Percentiles rank a stretch among this genome's conserved stretches.
Evolutionary conservation across 2,113 vertebrate genomes (phyloP).

Genomic region (Pogona vitticeps): DNA sequence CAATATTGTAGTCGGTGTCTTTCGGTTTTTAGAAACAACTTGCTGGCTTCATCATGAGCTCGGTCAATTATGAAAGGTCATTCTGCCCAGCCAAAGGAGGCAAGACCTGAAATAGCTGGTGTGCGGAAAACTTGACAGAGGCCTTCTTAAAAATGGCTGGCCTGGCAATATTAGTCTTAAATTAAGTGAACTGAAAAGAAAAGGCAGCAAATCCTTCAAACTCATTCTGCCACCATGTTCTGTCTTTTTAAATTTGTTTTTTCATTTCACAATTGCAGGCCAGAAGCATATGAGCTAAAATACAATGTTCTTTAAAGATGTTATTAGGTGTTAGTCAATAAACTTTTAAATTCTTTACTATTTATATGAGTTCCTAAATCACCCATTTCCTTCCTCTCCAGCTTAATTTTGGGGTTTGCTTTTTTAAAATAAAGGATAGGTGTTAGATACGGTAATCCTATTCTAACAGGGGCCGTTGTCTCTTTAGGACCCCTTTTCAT

Average conservation of each 20-base stretch:
- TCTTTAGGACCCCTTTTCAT: neutral
- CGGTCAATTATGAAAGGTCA: constrained; percentile 74
- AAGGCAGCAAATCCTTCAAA: constrained; percentile 47
- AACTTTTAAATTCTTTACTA: constrained; percentile 41
- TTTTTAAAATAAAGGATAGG: neutral
- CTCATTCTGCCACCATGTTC: constrained; percentile 31
- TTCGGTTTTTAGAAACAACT: constrained; percentile 59
- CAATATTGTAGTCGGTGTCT: neutral
- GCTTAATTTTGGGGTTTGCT: neutral
- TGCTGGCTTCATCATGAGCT: constrained; percentile 65
- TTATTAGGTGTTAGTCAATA: neutral
- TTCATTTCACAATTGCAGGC: constrained; percentile 47
- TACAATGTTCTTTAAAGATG: neutral
- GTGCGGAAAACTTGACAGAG: constrained; percentile 70
- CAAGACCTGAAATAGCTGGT: constrained; percentile 64
- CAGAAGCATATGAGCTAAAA: constrained; percentile 44
- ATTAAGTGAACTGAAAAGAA: constrained; percentile 55
- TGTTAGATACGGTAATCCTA: neutral
- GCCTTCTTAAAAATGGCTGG: constrained; percentile 67
- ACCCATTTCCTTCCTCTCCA: neutral
- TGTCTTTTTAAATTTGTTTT: constrained; percentile 41
- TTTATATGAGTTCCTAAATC: neutral
- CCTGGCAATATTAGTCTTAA: constrained; percentile 59
- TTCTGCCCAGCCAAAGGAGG: constrained; percentile 62
- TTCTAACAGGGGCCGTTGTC: neutral